Evolutionary conservation across 2,888 invertebrate species (phyloP).

Genomic region (Apotomis betuletana): DNA sequence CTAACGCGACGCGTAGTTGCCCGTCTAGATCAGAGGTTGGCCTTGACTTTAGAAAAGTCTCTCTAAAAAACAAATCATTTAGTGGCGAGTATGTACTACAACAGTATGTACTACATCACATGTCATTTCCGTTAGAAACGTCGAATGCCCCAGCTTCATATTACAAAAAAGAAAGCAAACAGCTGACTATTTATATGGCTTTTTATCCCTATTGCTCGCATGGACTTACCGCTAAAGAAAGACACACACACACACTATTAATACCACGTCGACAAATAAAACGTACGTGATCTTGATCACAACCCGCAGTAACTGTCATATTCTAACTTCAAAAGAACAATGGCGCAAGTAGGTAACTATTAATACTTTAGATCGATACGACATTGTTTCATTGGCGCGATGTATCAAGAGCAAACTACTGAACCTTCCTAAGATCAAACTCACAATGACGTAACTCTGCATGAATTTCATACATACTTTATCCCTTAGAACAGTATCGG

Average conservation of each 20-base stretch:
- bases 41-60: too few species aligned
- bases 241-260: neutral
- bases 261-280: constrained; percentile 14
- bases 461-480: neutral
- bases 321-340: neutral
- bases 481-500: neutral
- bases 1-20: too few species aligned
- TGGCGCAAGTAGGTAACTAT: neutral
- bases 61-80: too few species aligned
- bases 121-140: too few species aligned
- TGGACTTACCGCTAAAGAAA: neutral
- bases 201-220: neutral
- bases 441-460: neutral
- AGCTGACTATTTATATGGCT: neutral
- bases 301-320: constrained; percentile 7
- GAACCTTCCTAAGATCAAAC: neutral
- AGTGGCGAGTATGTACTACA: too few species aligned
- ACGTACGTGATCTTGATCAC: constrained; percentile 9
- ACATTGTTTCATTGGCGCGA: neutral
- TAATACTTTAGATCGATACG: neutral
- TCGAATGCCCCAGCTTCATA: too few species aligned
- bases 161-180: too few species aligned
- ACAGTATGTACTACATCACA: too few species aligned
- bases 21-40: too few species aligned
- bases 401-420: neutral